A percentile compares a stretch with the other conserved stretches of the same genome.
phyloP scores from a whole-genome alignment of 2,113 vertebrate species.

The Dolichallabes microphthalmus region DNA sequence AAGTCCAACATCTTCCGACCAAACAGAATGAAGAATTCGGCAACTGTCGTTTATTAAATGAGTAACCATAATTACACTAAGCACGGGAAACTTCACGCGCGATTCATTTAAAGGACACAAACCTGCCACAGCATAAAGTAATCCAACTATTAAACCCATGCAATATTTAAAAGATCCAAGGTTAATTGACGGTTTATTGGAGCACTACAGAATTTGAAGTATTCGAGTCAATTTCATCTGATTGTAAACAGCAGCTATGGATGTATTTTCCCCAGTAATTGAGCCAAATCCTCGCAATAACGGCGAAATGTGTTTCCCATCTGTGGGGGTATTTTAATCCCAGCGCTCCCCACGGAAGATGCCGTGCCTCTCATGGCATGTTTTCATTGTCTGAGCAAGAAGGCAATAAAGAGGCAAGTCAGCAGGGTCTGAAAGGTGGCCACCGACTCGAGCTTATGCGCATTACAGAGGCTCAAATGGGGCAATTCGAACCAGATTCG shows the following conservation, averaged over 20 bases:
- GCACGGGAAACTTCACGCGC: neutral
- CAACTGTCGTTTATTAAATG: neutral
- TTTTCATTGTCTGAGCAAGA: conserved; percentile 69
- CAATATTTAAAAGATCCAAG: neutral
- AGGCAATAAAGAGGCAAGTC: conserved; percentile 62
- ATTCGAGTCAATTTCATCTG: conserved; percentile 38
- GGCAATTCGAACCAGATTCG: conserved; percentile 56
- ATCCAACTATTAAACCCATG: neutral
- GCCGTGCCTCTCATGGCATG: conserved; percentile 65
- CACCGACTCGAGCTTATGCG: conserved; percentile 46
- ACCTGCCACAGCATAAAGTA: neutral
- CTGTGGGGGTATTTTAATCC: conserved; percentile 67
- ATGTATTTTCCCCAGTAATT: conserved; percentile 72
- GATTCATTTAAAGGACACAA: neutral
- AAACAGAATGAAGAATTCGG: neutral
- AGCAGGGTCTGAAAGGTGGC: conserved; percentile 52
- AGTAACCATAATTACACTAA: neutral
- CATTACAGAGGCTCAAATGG: conserved; percentile 40
- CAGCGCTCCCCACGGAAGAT: conserved; percentile 52
- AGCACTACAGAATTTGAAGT: conserved; percentile 14
- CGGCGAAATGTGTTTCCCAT: conserved; percentile 62
- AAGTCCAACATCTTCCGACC: neutral
- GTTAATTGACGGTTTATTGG: neutral
- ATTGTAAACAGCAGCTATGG: conserved; percentile 59
- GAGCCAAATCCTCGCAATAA: conserved; percentile 65